phyloP scores from a whole-genome alignment of 2,797 vertebrate genomes.

The Leptatherina wallacei region DNA sequence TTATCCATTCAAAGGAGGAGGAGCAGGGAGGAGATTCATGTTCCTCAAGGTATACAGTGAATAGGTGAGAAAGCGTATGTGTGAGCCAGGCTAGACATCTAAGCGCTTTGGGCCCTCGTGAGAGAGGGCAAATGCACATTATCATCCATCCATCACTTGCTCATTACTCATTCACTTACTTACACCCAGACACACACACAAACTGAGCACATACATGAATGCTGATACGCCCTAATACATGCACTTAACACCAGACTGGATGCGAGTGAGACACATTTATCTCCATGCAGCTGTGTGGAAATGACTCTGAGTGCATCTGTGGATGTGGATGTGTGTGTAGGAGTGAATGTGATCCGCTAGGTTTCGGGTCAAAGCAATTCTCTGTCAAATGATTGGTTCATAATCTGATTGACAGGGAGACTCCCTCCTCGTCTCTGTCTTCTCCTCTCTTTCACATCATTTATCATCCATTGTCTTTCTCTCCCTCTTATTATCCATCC shows the following conservation, averaged over 20 bases:
- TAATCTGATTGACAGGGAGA: constrained; percentile 83
- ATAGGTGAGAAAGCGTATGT: constrained; percentile 36
- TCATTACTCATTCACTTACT: constrained; percentile 80
- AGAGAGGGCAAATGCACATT: constrained; percentile 78
- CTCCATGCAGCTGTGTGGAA: constrained; percentile 74
- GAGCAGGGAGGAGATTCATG: constrained; percentile 36
- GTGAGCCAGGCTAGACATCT: constrained; percentile 64
- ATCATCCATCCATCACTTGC: constrained; percentile 78
- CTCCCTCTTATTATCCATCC: constrained; percentile 23
- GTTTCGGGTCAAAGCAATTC: constrained; percentile 79
- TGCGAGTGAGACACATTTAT: constrained; percentile 79
- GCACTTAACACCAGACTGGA: constrained; percentile 80
- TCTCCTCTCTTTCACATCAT: constrained; percentile 43
- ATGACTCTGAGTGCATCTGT: constrained; percentile 70
- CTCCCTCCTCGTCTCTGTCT: constrained; percentile 56
- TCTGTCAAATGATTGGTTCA: constrained; percentile 75
- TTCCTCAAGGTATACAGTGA: constrained; percentile 2
- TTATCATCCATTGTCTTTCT: constrained; percentile 56
- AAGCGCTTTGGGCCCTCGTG: constrained; percentile 52
- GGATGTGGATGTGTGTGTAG: constrained; percentile 43
- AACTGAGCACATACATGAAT: constrained; percentile 63
- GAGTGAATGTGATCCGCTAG: constrained; percentile 64
- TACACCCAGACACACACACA: constrained; percentile 65
- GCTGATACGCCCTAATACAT: constrained; percentile 75
- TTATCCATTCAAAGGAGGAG: constrained; percentile 16